phyloP scores from a whole-genome alignment of 37 sponge, comb jelly and placozoan species.

The Beroe ovata region DNA sequence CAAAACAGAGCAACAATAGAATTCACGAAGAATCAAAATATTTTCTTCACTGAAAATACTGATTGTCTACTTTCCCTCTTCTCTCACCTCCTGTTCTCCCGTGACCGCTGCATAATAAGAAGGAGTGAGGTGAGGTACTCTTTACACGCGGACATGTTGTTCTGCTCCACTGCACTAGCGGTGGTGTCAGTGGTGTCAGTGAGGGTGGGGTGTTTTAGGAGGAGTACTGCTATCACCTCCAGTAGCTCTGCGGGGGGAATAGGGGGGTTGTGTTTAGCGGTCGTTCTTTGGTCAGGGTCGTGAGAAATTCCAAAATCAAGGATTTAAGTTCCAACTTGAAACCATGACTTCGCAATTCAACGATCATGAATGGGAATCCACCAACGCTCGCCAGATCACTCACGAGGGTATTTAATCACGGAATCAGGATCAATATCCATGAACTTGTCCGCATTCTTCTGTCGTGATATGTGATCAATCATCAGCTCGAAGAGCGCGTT shows the following conservation, averaged over 20 bases:
- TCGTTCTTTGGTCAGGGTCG: no score
- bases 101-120: neutral
- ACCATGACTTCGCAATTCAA: no score
- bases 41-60: no score
- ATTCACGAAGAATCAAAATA: no score
- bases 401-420: constrained; percentile 25
- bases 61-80: no score
- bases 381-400: no score
- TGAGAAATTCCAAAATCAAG: no score
- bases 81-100: constrained; percentile 39
- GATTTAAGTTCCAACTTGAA: no score
- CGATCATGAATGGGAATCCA: no score
- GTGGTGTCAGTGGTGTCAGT: neutral
- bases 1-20: no score
- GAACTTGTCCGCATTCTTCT: neutral
- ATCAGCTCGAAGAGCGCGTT: constrained; percentile 7
- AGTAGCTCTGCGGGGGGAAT: constrained; percentile 10
- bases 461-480: constrained; percentile 10
- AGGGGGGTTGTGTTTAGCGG: neutral
- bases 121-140: constrained; percentile 19
- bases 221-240: constrained; percentile 37
- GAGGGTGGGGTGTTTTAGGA: neutral
- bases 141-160: neutral
- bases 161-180: neutral
- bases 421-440: constrained; percentile 25